Evolutionary conservation across 2,888 invertebrate genomes (phyloP).

Genomic region (Piscicola geometra): DNA sequence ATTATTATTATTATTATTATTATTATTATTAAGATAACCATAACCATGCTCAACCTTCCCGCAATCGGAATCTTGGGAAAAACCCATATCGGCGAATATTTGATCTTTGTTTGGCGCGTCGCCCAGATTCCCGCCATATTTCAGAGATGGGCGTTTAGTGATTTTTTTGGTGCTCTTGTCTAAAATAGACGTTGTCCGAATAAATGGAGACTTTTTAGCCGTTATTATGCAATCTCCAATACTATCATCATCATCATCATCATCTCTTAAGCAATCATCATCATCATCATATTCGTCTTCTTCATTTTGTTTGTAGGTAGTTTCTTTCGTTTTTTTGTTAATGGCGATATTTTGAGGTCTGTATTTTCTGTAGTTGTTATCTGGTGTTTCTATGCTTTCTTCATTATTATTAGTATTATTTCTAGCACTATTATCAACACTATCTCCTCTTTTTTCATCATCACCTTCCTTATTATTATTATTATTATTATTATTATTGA

Average conservation of each 20-base stretch:
- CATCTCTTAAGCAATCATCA: background rate
- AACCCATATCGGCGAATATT: background rate
- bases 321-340: no score
- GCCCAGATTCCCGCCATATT: background rate
- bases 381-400: no score
- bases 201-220: background rate
- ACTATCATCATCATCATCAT: no score
- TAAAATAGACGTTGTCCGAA: background rate
- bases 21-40: background rate
- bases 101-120: slow-evolving; percentile 6
- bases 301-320: background rate
- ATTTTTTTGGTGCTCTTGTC: slow-evolving; percentile 8
- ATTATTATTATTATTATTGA: no score
- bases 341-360: no score
- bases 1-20: slow-evolving; percentile 7
- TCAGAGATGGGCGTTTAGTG: background rate
- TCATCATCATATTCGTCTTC: background rate
- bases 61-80: background rate
- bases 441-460: no score
- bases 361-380: no score
- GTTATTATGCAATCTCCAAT: background rate
- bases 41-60: no score
- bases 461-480: no score
- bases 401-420: no score
- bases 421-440: no score